phyloP scores from a whole-genome alignment of 2,888 invertebrate genomes.

The Gibbula magus region DNA sequence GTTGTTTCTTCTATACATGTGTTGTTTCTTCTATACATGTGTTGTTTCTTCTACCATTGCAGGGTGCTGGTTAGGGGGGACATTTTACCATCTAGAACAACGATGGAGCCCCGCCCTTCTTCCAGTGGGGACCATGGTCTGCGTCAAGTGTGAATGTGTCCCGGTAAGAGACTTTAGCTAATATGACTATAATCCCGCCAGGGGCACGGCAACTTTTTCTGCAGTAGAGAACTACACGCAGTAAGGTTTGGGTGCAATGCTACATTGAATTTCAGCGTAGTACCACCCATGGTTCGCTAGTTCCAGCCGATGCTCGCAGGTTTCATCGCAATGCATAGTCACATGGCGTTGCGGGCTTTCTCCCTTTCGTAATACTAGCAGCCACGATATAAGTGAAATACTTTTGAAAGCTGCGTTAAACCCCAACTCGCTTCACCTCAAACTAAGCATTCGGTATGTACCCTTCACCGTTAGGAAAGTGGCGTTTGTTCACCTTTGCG shows the following conservation, averaged over 20 bases:
- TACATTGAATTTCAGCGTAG: background rate
- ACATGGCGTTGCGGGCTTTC: too few relatives aligned
- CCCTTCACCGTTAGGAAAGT: background rate
- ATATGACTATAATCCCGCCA: too few relatives aligned
- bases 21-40: background rate
- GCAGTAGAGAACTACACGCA: too few relatives aligned
- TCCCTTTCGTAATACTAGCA: too few relatives aligned
- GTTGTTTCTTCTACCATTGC: conserved; percentile 81
- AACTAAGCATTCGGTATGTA: background rate
- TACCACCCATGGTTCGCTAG: too few relatives aligned
- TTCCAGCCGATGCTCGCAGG: too few relatives aligned
- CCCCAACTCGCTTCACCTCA: too few relatives aligned
- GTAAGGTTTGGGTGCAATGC: too few relatives aligned
- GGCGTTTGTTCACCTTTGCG: background rate
- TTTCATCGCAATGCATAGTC: too few relatives aligned
- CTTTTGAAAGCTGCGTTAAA: too few relatives aligned
- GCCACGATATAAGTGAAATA: too few relatives aligned
- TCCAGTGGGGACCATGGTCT: conserved; percentile 94
- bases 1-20: background rate
- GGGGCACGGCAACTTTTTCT: too few relatives aligned
- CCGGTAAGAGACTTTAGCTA: conserved; percentile 82
- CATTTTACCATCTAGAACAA: conserved; percentile 89
- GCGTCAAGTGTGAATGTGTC: conserved; percentile 95
- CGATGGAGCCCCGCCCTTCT: conserved; percentile 95
- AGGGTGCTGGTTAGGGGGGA: conserved; percentile 95